These are phyloP conservation scores for Melanotus villosus DNA, from an alignment of 2,888 invertebrate species.

Conservation along the genomic window DNA sequence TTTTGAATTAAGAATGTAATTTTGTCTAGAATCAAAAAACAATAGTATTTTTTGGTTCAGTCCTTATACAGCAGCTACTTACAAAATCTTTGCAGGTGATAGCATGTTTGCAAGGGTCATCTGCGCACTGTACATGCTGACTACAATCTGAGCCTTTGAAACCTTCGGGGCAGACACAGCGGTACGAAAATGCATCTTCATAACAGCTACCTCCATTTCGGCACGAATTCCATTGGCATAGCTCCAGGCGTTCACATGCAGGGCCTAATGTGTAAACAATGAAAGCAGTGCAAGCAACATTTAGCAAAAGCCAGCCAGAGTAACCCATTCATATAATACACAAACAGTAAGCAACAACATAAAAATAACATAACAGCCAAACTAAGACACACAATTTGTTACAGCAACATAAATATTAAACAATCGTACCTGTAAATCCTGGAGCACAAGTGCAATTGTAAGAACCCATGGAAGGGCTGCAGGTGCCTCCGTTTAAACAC, in stretches of 20 bases:
- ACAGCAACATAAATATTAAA: not conserved
- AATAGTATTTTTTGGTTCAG: too few species aligned
- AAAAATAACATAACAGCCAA: slow-evolving; percentile 26
- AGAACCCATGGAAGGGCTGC: slow-evolving; percentile 70
- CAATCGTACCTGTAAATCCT: slow-evolving; percentile 77
- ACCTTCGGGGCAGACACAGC: slow-evolving; percentile 67
- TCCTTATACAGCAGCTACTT: slow-evolving; percentile 70
- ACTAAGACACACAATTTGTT: slow-evolving; percentile 17
- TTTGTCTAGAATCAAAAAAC: too few species aligned
- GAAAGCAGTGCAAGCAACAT: slow-evolving; percentile 51
- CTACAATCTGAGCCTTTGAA: slow-evolving; percentile 64
- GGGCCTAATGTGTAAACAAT: slow-evolving; percentile 54
- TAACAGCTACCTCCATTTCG: slow-evolving; percentile 72
- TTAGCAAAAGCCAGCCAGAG: slow-evolving; percentile 45
- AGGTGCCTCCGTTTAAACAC: slow-evolving; percentile 84
- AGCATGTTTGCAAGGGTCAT: slow-evolving; percentile 76
- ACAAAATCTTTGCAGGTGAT: slow-evolving; percentile 75
- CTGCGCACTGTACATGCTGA: slow-evolving; percentile 68
- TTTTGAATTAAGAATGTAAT: too few species aligned
- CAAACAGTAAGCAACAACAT: slow-evolving; percentile 38
- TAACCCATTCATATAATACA: slow-evolving; percentile 40
- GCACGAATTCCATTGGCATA: slow-evolving; percentile 66
- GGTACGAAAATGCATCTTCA: slow-evolving; percentile 59
- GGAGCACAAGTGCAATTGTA: slow-evolving; percentile 81
- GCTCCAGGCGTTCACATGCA: slow-evolving; percentile 60